These are phyloP conservation scores for Hippopotamus amphibius DNA, from an alignment of 2,113 vertebrate species.

Conservation along the genomic window DNA sequence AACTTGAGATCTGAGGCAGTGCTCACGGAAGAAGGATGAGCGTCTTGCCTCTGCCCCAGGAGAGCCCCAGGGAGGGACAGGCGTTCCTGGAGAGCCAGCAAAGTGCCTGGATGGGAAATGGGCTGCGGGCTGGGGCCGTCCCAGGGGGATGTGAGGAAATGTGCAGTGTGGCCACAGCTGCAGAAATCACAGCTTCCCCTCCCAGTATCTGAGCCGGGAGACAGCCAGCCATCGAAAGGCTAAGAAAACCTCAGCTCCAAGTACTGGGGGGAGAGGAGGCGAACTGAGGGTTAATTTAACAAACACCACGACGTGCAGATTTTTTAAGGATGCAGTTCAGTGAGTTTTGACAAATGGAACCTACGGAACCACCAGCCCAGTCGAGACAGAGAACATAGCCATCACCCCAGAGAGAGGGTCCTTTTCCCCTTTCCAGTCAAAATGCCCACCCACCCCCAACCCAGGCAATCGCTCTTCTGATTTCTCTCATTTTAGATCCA, in stretches of 20 bases:
- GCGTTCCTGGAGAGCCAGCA: neutral
- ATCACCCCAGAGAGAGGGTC: neutral
- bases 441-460: too few species aligned
- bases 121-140: neutral
- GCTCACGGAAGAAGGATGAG: neutral
- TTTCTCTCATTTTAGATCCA: neutral
- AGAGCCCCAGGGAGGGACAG: neutral
- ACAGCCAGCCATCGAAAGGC: neutral
- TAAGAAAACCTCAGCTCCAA: neutral
- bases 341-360: neutral
- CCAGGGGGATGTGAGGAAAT: neutral
- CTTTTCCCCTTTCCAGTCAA: neutral
- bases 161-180: neutral
- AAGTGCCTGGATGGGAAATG: slow-evolving; percentile 38
- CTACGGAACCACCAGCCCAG: neutral
- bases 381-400: neutral
- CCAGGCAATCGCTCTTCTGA: neutral
- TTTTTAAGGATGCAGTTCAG: neutral
- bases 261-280: neutral
- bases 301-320: neutral
- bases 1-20: neutral
- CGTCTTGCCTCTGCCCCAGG: neutral
- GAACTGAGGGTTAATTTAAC: neutral
- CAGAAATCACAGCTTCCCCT: neutral
- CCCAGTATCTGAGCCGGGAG: neutral